phyloP scores from a whole-genome alignment of 2,113 vertebrate species.

The Erinaceus europaeus region DNA sequence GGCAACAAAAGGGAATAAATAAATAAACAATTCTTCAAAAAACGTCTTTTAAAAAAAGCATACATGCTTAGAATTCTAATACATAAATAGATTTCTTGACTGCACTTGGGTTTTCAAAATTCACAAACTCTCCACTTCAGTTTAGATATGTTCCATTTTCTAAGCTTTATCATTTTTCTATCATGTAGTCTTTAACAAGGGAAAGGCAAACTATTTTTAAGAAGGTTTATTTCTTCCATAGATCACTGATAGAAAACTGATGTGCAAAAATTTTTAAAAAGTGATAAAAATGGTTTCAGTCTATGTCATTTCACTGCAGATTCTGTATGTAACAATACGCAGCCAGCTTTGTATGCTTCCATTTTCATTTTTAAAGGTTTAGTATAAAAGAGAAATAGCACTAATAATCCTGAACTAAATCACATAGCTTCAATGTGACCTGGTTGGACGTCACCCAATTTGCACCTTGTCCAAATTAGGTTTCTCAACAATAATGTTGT shows the following conservation, averaged over 20 bases:
- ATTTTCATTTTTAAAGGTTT: conserved; percentile 36
- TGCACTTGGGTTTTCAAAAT: conserved; percentile 36
- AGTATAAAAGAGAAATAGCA: conserved; percentile 36
- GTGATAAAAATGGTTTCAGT: conserved; percentile 19
- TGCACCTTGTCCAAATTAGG: conserved; percentile 59
- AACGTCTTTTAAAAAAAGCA: neutral
- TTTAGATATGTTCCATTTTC: conserved; percentile 45
- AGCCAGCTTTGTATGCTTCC: neutral
- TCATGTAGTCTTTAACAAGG: neutral
- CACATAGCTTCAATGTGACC: conserved; percentile 26
- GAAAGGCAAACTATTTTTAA: conserved; percentile 33
- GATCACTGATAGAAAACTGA: conserved; percentile 27
- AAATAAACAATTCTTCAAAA: too few relatives aligned
- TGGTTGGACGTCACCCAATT: conserved; percentile 43
- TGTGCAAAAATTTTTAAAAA: conserved; percentile 22
- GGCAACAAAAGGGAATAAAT: too few relatives aligned
- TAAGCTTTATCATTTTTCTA: neutral
- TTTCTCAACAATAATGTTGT: conserved; percentile 58
- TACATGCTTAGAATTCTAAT: conserved; percentile 13
- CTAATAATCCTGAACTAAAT: conserved; percentile 54
- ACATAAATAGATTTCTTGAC: conserved; percentile 32
- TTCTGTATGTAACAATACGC: conserved; percentile 10
- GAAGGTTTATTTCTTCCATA: conserved; percentile 14
- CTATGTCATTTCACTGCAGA: neutral
- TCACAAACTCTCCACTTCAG: conserved; percentile 4